Percentiles rank a stretch among this genome's conserved stretches.
Conservation (phyloP, 2,113 vertebrate species). For the Megatriorchis doriae region DNA sequence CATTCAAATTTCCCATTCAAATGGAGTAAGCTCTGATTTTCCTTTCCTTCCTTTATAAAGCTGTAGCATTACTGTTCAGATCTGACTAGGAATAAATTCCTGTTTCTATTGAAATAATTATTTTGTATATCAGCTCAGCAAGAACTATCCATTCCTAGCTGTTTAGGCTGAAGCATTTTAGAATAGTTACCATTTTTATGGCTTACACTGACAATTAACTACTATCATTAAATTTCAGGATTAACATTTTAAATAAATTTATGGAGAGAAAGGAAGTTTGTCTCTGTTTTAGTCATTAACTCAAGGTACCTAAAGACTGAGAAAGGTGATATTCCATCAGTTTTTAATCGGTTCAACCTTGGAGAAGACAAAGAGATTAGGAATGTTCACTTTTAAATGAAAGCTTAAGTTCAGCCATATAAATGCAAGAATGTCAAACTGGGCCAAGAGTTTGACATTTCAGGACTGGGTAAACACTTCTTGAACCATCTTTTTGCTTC, state of each 20-base stretch:
- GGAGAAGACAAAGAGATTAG: not conserved
- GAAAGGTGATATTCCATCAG: not conserved
- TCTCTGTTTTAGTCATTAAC: not conserved
- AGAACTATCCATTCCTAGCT: not conserved
- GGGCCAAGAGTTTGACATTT: fast-evolving
- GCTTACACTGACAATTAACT: not conserved
- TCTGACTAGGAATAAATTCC: not conserved
- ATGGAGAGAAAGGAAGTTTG: not conserved
- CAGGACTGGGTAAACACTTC: not conserved
- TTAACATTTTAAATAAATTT: not conserved
- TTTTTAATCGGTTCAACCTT: not conserved
- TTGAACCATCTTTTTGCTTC: not conserved
- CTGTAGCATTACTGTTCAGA: not conserved
- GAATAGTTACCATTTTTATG: not conserved
- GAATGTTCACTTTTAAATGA: not conserved
- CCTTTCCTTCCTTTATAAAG: not conserved
- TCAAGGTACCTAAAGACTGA: not conserved
- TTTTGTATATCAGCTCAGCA: not conserved
- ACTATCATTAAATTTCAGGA: not conserved
- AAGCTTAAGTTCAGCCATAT: not conserved
- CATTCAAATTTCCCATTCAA: not conserved
- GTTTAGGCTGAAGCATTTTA: not conserved
- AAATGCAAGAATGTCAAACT: not conserved
- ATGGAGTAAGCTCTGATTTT: not conserved
- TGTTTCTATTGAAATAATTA: not conserved